These are phyloP conservation scores for Trachurus trachurus DNA, from an alignment of 2,797 vertebrate genomes.

Conservation along the genomic window DNA sequence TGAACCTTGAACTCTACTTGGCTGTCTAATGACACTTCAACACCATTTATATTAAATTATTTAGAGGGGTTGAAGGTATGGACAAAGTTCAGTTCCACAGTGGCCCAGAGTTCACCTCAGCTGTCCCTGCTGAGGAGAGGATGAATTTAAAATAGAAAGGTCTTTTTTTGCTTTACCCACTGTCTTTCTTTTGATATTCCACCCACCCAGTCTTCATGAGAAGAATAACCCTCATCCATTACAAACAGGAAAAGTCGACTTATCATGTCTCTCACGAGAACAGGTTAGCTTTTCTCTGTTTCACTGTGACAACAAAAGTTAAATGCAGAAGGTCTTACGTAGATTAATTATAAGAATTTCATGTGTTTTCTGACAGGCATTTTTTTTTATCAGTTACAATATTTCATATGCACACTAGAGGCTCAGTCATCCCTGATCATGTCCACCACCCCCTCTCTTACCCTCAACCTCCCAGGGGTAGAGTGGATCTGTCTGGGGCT, in stretches of 20 bases:
- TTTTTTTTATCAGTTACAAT: slow-evolving; percentile 31
- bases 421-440: slow-evolving; percentile 30
- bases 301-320: neutral
- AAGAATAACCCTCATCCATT: slow-evolving; percentile 35
- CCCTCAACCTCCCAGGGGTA: slow-evolving; percentile 52
- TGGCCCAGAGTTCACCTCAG: slow-evolving; percentile 61
- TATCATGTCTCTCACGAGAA: neutral
- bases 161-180: neutral
- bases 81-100: slow-evolving; percentile 64
- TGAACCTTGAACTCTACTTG: slow-evolving; percentile 58
- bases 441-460: slow-evolving; percentile 31
- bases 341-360: too few species aligned
- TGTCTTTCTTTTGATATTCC: slow-evolving; percentile 54
- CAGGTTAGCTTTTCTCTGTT: neutral
- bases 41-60: slow-evolving; percentile 61
- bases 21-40: slow-evolving; percentile 42
- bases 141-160: slow-evolving; percentile 57
- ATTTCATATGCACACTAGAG: slow-evolving; percentile 41
- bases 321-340: slow-evolving; percentile 1
- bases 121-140: slow-evolving; percentile 40
- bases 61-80: slow-evolving; percentile 56
- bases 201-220: neutral
- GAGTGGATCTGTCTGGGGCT: slow-evolving; percentile 63
- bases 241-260: slow-evolving; percentile 12
- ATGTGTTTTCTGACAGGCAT: slow-evolving; percentile 17